phyloP scores from a whole-genome alignment of 2,888 invertebrate genomes.

The Eupithecia subfuscata region DNA sequence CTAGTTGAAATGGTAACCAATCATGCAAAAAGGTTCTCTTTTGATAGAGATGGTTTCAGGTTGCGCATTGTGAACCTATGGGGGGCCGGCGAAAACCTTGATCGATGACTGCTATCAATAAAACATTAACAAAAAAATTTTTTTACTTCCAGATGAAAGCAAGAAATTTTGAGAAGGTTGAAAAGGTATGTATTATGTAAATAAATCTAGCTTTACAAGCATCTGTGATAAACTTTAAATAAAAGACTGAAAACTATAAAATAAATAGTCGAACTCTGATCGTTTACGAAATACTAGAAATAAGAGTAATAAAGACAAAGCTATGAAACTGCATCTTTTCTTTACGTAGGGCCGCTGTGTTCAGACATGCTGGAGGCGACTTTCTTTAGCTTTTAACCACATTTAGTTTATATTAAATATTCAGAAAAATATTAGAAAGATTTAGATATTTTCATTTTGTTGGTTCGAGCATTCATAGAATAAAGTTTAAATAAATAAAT shows the following conservation, averaged over 20 bases:
- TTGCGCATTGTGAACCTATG: no score
- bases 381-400: slow-evolving; percentile 58
- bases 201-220: slow-evolving; percentile 42
- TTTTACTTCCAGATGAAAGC: slow-evolving; percentile 94
- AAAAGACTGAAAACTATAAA: slow-evolving; percentile 32
- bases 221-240: slow-evolving; percentile 50
- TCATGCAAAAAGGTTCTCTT: no score
- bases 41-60: no score
- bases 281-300: slow-evolving; percentile 18
- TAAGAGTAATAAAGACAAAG: slow-evolving; percentile 69
- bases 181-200: slow-evolving; percentile 91
- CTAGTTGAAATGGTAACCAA: no score
- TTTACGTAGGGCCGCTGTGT: slow-evolving; percentile 81
- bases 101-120: not conserved
- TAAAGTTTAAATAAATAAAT: no score
- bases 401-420: not conserved
- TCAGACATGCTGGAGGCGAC: slow-evolving; percentile 80
- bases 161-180: slow-evolving; percentile 98
- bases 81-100: no score
- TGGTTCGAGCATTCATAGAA: no score
- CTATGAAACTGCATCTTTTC: slow-evolving; percentile 64
- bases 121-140: not conserved
- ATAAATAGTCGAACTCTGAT: not conserved
- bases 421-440: not conserved
- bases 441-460: no score